A percentile compares a stretch with the other conserved stretches of the same genome.
phyloP scores from a whole-genome alignment of 1,140 invertebrate genomes.

The Pristionchus pacificus region DNA sequence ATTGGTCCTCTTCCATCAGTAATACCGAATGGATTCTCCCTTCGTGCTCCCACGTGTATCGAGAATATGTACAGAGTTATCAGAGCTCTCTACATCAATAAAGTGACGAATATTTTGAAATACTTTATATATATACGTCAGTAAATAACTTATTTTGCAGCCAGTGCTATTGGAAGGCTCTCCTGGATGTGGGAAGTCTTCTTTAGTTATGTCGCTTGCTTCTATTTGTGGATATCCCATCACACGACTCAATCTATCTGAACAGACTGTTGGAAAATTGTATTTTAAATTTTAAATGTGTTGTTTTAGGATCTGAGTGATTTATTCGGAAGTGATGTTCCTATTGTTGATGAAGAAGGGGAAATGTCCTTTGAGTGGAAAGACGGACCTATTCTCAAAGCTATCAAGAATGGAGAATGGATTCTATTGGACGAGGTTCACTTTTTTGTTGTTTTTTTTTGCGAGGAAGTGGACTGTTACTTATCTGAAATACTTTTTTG shows the following conservation, averaged over 20 bases:
- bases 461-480: not conserved
- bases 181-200: conserved; percentile 96
- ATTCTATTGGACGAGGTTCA: conserved; percentile 93
- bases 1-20: conserved; percentile 14
- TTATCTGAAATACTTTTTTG: no score
- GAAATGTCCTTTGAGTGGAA: conserved; percentile 85
- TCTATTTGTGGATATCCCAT: conserved; percentile 74
- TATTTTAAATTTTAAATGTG: not conserved
- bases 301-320: conserved; percentile 80
- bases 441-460: no score
- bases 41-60: conserved; percentile 77
- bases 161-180: conserved; percentile 92
- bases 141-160: conserved; percentile 55
- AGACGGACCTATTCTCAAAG: conserved; percentile 88
- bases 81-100: conserved; percentile 57
- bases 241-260: conserved; percentile 90
- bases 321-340: conserved; percentile 94
- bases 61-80: conserved; percentile 78
- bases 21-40: conserved; percentile 64
- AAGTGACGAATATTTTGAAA: no score
- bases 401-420: conserved; percentile 87
- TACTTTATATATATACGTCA: not conserved
- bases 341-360: conserved; percentile 73
- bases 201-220: conserved; percentile 83
- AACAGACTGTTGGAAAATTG: conserved; percentile 77